phyloP scores from a whole-genome alignment of 2,113 vertebrate species.

The Seriola quinqueradiata region DNA sequence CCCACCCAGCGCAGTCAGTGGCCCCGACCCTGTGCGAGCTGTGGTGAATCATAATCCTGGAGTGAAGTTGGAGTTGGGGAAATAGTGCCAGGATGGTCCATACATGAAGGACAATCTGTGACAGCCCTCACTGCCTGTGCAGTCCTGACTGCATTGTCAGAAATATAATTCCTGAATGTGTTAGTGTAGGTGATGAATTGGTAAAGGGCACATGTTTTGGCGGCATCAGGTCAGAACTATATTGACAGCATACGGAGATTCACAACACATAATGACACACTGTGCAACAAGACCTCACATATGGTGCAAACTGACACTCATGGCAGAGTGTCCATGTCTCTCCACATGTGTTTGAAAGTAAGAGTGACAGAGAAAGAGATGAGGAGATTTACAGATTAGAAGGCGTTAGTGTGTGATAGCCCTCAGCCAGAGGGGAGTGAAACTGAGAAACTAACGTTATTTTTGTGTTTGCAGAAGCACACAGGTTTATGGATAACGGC shows the following conservation, averaged over 20 bases:
- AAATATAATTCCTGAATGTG: conserved; percentile 11
- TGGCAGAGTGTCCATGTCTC: background rate
- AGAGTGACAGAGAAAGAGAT: conserved; percentile 30
- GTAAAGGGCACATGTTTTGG: conserved; percentile 13
- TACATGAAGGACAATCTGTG: conserved; percentile 69
- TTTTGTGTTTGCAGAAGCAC: conserved; percentile 41
- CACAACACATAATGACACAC: background rate
- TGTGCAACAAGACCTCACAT: conserved; percentile 5
- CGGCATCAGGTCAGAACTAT: conserved; percentile 14
- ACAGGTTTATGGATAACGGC: conserved; percentile 38
- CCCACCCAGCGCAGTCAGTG: conserved; percentile 57
- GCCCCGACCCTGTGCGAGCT: conserved; percentile 51
- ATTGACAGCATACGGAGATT: background rate
- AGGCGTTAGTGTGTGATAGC: conserved; percentile 30
- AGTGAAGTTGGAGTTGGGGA: conserved; percentile 46
- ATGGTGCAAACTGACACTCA: conserved; percentile 15
- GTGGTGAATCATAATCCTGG: conserved; percentile 76
- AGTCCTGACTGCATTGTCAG: conserved; percentile 24
- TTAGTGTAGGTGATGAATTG: background rate
- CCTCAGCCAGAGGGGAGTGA: conserved; percentile 11
- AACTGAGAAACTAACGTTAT: conserved; percentile 24
- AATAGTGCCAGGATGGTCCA: conserved; percentile 41
- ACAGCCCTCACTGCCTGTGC: conserved; percentile 48
- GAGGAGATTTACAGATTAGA: conserved; percentile 34
- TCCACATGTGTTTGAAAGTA: conserved; percentile 32